Evolutionary conservation across 1,140 invertebrate species (phyloP), one percentile per base, ranked within the genome.

Genomic region (Drosophila sechellia): DNA sequence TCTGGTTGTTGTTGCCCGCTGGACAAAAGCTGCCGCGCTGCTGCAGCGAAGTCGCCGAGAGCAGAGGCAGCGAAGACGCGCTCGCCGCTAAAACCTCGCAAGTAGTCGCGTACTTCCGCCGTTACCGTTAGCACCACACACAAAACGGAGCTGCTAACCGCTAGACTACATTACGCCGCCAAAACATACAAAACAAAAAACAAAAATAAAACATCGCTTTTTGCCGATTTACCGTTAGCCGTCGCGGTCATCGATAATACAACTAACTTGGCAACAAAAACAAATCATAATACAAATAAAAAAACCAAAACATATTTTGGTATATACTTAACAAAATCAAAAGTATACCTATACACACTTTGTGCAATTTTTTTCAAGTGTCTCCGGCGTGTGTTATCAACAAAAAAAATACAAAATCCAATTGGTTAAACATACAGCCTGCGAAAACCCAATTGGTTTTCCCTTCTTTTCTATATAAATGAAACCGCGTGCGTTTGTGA

Each of bases 81-180:
- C 79, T 83, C 79, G 79, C 79, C 79, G 79, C 81, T 85, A 69
- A 74, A 78, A 66, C 79, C 74, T 76, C 65, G 58, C 78, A 80
- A 86, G 84, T 79, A 87, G 83, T 87, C 84, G 84, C 84, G 84
- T 89, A 87, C 85, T 87, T 87, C 84, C 84, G 84, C 79, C 84
- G 84, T 87, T 87, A 79, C 79, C 83, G 83, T 87, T 87, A 87
- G 84, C 79, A 89, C 81, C 81, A 80, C 84, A 86, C 73, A 79
- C 58, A 66, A 74, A 60, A 59, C 69, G 69, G 52, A 73, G 55
- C 55, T 59, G 65, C 48, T 40, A 39, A 45, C n/a, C 39, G 40
- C 42, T 45, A 20, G 17, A 45, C 42, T 45, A 20, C 42, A 45
- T 20, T 20, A 45, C 42, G 42, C 49, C 39, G 60, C 37, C 27